Percentiles rank a stretch among this genome's conserved stretches.
phyloP scores from a whole-genome alignment of 1,140 invertebrate species.

The Drosophila rhopaloa region DNA sequence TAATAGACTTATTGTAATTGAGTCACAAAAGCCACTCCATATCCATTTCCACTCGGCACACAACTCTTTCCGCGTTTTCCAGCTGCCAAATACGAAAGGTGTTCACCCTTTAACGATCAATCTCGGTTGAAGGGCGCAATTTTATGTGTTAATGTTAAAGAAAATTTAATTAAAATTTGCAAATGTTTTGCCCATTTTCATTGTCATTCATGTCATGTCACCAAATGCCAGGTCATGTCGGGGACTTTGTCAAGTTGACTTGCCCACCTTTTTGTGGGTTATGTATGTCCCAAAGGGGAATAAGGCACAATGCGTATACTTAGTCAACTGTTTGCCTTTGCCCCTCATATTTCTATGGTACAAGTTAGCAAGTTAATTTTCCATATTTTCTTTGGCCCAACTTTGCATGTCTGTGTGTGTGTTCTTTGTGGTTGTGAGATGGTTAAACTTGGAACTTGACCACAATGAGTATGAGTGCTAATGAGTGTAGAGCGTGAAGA shows the following conservation, averaged over 20 bases:
- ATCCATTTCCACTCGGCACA: constrained; percentile 38
- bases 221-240: constrained; percentile 12
- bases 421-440: constrained; percentile 23
- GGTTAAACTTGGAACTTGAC: constrained; percentile 11
- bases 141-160: constrained; percentile 49
- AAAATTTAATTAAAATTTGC: constrained; percentile 74
- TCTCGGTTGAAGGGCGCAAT: constrained; percentile 7
- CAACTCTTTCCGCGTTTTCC: constrained; percentile 63
- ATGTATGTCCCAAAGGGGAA: constrained; percentile 71
- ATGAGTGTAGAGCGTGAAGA: constrained; percentile 15
- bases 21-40: constrained; percentile 79
- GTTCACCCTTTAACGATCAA: constrained; percentile 14
- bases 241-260: constrained; percentile 67
- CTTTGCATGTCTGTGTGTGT: constrained; percentile 36
- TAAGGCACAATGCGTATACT: constrained; percentile 53
- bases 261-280: constrained; percentile 70
- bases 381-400: constrained; percentile 79
- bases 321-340: constrained; percentile 59
- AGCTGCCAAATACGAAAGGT: constrained; percentile 57
- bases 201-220: constrained; percentile 14
- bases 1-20: constrained; percentile 83
- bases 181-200: constrained; percentile 50
- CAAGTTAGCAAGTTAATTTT: constrained; percentile 81
- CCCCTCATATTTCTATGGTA: constrained; percentile 31
- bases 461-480: constrained; percentile 4